phyloP scores from a whole-genome alignment of 2,888 invertebrate species.

The Acleris emargana region DNA sequence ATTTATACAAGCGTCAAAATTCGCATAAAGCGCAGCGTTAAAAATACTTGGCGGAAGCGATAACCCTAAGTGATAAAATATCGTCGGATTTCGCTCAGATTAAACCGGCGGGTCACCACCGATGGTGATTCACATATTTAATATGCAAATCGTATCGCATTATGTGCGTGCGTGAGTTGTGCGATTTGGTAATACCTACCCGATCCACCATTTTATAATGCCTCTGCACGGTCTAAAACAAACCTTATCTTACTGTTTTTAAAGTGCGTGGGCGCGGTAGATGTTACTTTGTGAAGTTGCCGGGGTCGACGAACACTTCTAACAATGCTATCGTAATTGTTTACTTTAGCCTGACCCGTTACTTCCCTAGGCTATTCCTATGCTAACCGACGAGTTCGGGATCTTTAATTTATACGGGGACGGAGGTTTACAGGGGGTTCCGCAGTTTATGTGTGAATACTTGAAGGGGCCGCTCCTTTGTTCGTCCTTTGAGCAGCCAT shows the following conservation, averaged over 20 bases:
- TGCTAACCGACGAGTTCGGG: constrained; percentile 7
- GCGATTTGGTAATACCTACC: constrained; percentile 46
- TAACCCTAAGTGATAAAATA: constrained; percentile 26
- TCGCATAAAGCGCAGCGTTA: neutral
- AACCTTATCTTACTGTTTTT: neutral
- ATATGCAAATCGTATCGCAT: constrained; percentile 50
- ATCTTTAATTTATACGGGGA: constrained; percentile 26
- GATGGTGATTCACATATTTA: constrained; percentile 44
- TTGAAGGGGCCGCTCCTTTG: too few relatives aligned
- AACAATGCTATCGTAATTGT: constrained; percentile 77
- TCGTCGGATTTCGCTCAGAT: constrained; percentile 31
- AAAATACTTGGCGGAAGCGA: constrained; percentile 6
- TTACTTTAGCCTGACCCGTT: constrained; percentile 70
- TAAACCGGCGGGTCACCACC: constrained; percentile 34
- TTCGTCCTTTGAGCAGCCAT: too few relatives aligned
- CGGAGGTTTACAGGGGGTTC: neutral
- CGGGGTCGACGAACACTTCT: constrained; percentile 40
- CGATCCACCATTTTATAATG: constrained; percentile 10
- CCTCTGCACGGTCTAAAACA: neutral
- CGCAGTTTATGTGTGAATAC: too few relatives aligned
- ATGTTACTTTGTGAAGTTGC: constrained; percentile 2
- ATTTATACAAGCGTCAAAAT: neutral
- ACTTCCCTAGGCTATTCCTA: constrained; percentile 42
- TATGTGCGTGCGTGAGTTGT: constrained; percentile 39
- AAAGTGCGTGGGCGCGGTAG: neutral